Conservation (phyloP, 2,113 vertebrate genomes). For the Hystrix brachyura region DNA sequence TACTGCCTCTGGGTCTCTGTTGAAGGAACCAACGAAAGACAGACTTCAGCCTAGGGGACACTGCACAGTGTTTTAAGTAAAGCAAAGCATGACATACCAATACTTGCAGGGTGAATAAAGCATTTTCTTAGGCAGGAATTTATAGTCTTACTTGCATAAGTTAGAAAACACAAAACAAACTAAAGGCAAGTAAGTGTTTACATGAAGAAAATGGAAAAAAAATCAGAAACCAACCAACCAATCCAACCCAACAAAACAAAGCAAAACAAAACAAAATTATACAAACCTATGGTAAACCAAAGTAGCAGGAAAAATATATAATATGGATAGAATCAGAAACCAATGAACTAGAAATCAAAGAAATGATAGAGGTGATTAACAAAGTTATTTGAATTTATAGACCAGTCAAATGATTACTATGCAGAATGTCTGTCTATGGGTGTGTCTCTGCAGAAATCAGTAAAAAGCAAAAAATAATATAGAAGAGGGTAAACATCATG, state of each 20-base stretch:
- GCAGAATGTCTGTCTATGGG: background rate
- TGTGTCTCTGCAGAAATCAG: background rate
- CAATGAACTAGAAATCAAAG: constrained; percentile 12
- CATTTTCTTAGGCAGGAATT: background rate
- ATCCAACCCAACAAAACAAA: background rate
- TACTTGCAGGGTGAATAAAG: background rate
- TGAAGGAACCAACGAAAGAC: background rate
- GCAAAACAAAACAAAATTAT: background rate
- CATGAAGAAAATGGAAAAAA: constrained; percentile 25
- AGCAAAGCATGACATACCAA: background rate
- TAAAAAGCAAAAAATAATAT: background rate
- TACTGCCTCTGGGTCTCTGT: background rate
- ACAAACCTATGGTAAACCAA: background rate
- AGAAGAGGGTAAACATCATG: background rate
- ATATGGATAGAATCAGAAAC: background rate
- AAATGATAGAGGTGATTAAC: background rate
- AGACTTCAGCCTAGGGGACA: background rate
- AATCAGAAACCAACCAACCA: background rate
- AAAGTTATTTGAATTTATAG: background rate
- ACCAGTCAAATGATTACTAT: background rate
- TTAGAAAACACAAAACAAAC: background rate
- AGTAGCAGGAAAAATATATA: background rate
- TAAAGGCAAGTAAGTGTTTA: background rate
- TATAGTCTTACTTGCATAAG: background rate
- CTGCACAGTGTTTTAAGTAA: background rate